Conservation (phyloP, 2,888 invertebrate genomes). For the Romanomermis culicivorax region DNA sequence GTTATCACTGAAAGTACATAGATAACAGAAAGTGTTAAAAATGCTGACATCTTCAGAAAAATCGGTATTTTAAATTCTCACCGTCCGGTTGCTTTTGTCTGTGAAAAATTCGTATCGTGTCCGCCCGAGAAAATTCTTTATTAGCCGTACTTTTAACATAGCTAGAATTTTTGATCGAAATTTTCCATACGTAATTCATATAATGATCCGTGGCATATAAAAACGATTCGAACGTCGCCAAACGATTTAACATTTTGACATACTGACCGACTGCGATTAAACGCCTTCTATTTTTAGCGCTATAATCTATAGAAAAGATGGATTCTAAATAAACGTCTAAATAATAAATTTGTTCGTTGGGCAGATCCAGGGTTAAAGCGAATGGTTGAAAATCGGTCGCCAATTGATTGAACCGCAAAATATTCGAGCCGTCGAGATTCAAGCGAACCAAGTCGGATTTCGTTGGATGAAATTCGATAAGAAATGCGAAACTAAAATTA, state of each 20-base stretch:
- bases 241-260: constrained; percentile 44
- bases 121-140: constrained; percentile 39
- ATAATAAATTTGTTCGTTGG: constrained; percentile 34
- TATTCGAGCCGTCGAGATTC: constrained; percentile 42
- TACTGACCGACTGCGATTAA: constrained; percentile 10
- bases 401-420: constrained; percentile 40
- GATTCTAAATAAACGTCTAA: constrained; percentile 54
- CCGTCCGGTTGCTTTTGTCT: constrained; percentile 52
- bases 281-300: constrained; percentile 35
- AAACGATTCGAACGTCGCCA: constrained; percentile 50
- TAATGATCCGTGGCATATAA: constrained; percentile 52
- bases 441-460: constrained; percentile 44
- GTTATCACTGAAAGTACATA: too few relatives aligned
- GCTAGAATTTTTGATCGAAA: constrained; percentile 40
- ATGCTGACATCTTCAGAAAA: too few relatives aligned
- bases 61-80: constrained; percentile 22
- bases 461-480: constrained; percentile 49
- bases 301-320: constrained; percentile 54
- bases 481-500: constrained; percentile 35
- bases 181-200: constrained; percentile 41
- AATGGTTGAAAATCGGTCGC: constrained; percentile 58
- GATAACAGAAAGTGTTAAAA: too few relatives aligned
- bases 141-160: constrained; percentile 12
- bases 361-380: constrained; percentile 49
- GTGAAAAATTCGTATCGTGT: constrained; percentile 50